These are phyloP conservation scores for Temnothorax rugatulus DNA, from an alignment of 2,888 invertebrate species.

Conservation along the genomic window DNA sequence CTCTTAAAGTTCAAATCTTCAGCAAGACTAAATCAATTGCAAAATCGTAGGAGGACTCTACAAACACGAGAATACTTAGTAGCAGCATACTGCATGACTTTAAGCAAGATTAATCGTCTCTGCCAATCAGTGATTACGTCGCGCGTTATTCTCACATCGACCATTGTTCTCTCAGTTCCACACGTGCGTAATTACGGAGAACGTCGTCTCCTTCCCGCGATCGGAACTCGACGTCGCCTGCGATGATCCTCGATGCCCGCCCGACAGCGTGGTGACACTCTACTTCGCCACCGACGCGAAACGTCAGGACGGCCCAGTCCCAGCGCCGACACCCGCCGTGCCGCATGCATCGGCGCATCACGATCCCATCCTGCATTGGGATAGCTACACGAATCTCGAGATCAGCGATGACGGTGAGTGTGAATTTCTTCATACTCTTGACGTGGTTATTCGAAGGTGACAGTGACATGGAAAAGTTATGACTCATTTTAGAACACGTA, in stretches of 20 bases:
- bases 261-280: conserved; percentile 94
- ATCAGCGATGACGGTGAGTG: conserved; percentile 85
- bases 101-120: conserved; percentile 15
- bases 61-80: neutral
- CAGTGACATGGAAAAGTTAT: neutral
- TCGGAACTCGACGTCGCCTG: conserved; percentile 95
- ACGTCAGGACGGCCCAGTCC: conserved; percentile 88
- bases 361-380: conserved; percentile 92
- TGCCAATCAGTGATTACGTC: conserved; percentile 44
- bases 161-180: conserved; percentile 91
- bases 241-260: conserved; percentile 93
- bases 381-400: conserved; percentile 91
- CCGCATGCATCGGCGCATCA: conserved; percentile 89
- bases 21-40: neutral
- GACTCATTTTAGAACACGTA: neutral
- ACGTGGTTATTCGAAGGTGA: neutral
- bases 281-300: conserved; percentile 91
- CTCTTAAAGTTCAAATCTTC: neutral
- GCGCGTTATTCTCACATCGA: conserved; percentile 37
- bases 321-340: conserved; percentile 91
- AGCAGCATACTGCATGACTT: neutral
- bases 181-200: conserved; percentile 96
- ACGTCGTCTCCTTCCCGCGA: conserved; percentile 94
- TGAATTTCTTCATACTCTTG: neutral
- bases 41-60: neutral